These are phyloP conservation scores for Corythornis cristatus DNA, from an alignment of 2,113 vertebrate species.

Conservation along the genomic window DNA sequence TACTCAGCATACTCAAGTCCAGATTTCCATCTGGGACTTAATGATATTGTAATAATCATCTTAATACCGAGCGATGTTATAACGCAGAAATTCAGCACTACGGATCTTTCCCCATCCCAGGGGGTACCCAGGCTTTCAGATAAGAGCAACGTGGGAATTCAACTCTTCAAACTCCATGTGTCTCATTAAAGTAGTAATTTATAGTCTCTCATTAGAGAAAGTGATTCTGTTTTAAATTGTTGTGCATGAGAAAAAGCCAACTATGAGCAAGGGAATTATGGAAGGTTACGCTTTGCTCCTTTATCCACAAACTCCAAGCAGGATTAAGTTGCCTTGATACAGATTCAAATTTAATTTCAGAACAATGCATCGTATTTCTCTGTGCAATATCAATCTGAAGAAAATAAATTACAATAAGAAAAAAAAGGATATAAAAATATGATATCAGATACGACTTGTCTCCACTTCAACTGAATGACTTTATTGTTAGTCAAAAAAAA, in stretches of 20 bases:
- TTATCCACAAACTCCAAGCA: conserved; percentile 30
- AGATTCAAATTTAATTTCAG: conserved; percentile 69
- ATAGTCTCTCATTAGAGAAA: conserved; percentile 55
- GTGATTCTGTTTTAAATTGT: conserved; percentile 54
- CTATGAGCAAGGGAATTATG: conserved; percentile 42
- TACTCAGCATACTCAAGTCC: conserved; percentile 2
- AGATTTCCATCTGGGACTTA: conserved; percentile 41
- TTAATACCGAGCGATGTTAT: neutral
- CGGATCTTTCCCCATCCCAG: conserved; percentile 7
- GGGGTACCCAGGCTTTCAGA: conserved; percentile 17
- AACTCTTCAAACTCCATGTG: conserved; percentile 41
- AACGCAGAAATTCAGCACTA: conserved; percentile 31
- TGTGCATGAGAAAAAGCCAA: conserved; percentile 42
- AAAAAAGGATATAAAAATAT: conserved; percentile 46
- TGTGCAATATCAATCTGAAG: conserved; percentile 31
- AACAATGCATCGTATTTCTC: conserved; percentile 59
- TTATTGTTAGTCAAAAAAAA: conserved; percentile 52
- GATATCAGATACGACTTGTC: conserved; percentile 55
- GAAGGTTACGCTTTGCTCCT: conserved; percentile 38
- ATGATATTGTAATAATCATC: conserved; percentile 52
- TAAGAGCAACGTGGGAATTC: conserved; percentile 46
- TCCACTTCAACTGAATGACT: conserved; percentile 60
- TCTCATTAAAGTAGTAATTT: conserved; percentile 62
- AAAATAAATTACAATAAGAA: conserved; percentile 57
- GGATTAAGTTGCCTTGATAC: conserved; percentile 64